Evolutionary conservation across 2,888 invertebrate species (phyloP).

Genomic region (Pachliopta kotzebuea): DNA sequence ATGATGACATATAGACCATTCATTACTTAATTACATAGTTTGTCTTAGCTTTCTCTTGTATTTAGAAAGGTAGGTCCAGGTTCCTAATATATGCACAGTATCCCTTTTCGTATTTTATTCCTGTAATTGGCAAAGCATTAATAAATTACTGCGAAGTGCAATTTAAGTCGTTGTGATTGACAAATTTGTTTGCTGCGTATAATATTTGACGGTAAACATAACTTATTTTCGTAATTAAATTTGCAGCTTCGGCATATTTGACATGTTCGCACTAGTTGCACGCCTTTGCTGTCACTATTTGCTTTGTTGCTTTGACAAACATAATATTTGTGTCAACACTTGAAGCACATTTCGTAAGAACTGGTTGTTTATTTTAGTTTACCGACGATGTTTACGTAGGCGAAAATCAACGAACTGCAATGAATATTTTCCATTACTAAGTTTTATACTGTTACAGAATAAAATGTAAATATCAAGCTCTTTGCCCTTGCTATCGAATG

Average conservation of each 20-base stretch:
- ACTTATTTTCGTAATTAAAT: slow-evolving; percentile 26
- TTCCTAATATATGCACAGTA: neutral
- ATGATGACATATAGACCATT: too few species aligned
- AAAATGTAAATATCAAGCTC: neutral
- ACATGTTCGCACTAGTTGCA: slow-evolving; percentile 46
- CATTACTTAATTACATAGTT: too few species aligned
- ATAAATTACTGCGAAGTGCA: neutral
- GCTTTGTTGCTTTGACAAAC: slow-evolving; percentile 47
- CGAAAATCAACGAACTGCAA: neutral
- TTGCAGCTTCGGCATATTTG: slow-evolving; percentile 31
- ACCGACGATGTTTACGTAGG: slow-evolving; percentile 11
- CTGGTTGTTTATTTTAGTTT: slow-evolving; percentile 28
- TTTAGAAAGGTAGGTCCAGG: too few species aligned
- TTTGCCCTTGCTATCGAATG: neutral
- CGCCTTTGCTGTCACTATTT: slow-evolving; percentile 50
- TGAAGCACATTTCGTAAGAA: slow-evolving; percentile 32
- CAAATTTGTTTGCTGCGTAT: slow-evolving; percentile 18
- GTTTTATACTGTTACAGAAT: neutral
- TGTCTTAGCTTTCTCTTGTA: too few species aligned
- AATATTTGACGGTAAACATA: slow-evolving; percentile 13
- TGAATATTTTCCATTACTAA: neutral
- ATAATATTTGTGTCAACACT: slow-evolving; percentile 40
- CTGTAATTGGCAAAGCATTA: neutral
- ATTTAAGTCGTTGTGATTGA: slow-evolving; percentile 4
- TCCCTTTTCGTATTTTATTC: neutral